Conservation (phyloP, 1,140 invertebrate species). For the Marisa cornuarietis region DNA sequence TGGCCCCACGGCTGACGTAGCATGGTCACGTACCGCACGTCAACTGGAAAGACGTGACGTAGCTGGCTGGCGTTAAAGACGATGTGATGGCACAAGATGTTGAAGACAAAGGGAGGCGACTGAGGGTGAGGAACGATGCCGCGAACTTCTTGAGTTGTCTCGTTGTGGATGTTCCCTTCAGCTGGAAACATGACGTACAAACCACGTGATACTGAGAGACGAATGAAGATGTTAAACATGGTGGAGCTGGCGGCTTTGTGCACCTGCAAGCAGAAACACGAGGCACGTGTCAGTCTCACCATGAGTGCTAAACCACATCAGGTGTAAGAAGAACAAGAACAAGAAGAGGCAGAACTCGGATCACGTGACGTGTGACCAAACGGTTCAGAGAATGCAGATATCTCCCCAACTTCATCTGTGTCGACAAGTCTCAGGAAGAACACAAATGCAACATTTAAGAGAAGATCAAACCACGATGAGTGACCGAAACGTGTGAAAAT, state of each 20-base stretch:
- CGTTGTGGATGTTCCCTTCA: slow-evolving; percentile 32
- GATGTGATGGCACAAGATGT: slow-evolving; percentile 47
- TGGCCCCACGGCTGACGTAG: slow-evolving; percentile 40
- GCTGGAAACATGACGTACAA: slow-evolving; percentile 66
- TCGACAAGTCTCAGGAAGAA: too few relatives aligned
- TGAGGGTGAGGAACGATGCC: slow-evolving; percentile 26
- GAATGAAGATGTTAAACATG: slow-evolving; percentile 68
- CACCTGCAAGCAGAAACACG: slow-evolving; percentile 19
- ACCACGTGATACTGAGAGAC: slow-evolving; percentile 68
- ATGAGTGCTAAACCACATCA: too few relatives aligned
- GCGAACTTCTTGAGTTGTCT: slow-evolving; percentile 6
- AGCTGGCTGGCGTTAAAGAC: slow-evolving; percentile 33
- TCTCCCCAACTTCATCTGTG: too few relatives aligned
- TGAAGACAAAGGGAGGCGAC: slow-evolving; percentile 28
- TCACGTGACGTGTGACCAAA: too few relatives aligned
- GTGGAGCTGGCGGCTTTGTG: slow-evolving; percentile 69
- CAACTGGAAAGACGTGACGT: slow-evolving; percentile 31
- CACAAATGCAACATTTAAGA: too few relatives aligned
- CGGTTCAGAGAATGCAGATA: too few relatives aligned
- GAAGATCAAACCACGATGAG: too few relatives aligned
- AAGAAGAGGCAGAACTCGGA: too few relatives aligned
- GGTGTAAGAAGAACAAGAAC: too few relatives aligned
- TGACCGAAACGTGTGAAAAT: too few relatives aligned
- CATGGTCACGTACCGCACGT: slow-evolving; percentile 39
- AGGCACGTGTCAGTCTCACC: too few relatives aligned